phyloP scores from a whole-genome alignment of 2,888 invertebrate genomes.

The Abrostola tripartita region DNA sequence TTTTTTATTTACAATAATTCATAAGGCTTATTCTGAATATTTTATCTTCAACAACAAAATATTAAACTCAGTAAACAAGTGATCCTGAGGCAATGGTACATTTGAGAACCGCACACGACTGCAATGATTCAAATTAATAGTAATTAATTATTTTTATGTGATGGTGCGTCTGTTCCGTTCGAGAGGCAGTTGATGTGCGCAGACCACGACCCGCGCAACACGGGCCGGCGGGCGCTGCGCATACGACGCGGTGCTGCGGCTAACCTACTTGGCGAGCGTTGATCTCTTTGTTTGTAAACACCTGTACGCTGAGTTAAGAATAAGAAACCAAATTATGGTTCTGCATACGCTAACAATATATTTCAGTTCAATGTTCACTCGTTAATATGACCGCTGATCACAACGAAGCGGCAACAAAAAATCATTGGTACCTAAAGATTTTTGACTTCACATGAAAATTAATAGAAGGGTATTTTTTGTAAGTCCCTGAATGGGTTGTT shows the following conservation, averaged over 20 bases:
- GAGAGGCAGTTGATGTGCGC: conserved; percentile 48
- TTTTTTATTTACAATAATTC: conserved; percentile 10
- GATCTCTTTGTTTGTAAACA: conserved; percentile 89
- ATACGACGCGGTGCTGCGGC: conserved; percentile 71
- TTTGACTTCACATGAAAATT: conserved; percentile 27
- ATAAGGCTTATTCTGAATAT: conserved; percentile 9
- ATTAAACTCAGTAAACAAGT: conserved; percentile 1
- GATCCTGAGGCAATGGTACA: conserved; percentile 5
- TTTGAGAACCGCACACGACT: conserved; percentile 5
- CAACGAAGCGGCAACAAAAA: conserved; percentile 32
- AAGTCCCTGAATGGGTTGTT: neutral
- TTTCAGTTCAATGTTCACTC: conserved; percentile 35
- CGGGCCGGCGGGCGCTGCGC: conserved; percentile 66
- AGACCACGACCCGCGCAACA: conserved; percentile 87
- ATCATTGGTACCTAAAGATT: conserved; percentile 19
- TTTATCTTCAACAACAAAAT: conserved; percentile 18
- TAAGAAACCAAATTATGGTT: conserved; percentile 53
- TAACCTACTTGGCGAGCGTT: conserved; percentile 88
- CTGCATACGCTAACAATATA: conserved; percentile 37
- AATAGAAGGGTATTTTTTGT: conserved; percentile 29
- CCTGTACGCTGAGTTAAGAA: conserved; percentile 54
- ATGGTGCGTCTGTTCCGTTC: conserved; percentile 35
- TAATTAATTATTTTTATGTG: conserved; percentile 31
- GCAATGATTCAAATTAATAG: conserved; percentile 22
- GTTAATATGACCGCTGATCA: conserved; percentile 41